Percentiles rank a stretch among this genome's conserved stretches.
Conservation (phyloP, 2,113 vertebrate genomes). For the Cephalopterus ornatus region DNA sequence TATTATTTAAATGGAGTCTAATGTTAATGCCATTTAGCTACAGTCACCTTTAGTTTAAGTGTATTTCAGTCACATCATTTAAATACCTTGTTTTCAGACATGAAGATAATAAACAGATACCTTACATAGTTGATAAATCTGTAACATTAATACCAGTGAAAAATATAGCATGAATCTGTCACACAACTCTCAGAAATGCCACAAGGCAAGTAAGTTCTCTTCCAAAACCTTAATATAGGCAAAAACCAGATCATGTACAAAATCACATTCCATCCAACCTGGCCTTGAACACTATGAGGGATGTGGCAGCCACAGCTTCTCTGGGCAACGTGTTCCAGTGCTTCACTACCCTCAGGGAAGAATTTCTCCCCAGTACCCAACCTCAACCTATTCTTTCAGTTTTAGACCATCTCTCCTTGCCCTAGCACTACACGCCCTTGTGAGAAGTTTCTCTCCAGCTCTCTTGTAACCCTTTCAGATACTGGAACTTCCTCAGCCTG, state of each 20-base stretch:
- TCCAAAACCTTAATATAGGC: not conserved
- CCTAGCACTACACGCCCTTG: not conserved
- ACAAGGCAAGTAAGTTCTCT: not conserved
- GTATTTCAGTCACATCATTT: not conserved
- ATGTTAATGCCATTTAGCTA: not conserved
- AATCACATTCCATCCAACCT: not conserved
- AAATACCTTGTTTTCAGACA: not conserved
- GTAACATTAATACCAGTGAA: not conserved
- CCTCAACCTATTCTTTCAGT: not conserved
- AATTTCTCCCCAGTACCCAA: not conserved
- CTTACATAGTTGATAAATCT: not conserved
- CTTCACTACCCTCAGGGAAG: rapidly evolving
- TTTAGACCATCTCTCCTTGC: too few species aligned
- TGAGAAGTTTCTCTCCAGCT: not conserved
- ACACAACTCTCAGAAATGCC: not conserved
- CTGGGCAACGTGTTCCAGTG: not conserved
- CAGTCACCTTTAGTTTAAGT: not conserved
- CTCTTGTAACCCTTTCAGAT: not conserved
- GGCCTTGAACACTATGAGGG: not conserved
- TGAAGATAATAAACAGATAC: not conserved
- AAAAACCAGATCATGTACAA: not conserved
- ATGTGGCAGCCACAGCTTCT: not conserved
- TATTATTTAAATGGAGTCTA: not conserved
- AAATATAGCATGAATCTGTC: not conserved
- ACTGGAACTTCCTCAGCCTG: not conserved